A percentile compares a stretch with the other conserved stretches of the same genome.
Conservation (phyloP, 2,888 invertebrate species). For the Desoria tigrina region DNA sequence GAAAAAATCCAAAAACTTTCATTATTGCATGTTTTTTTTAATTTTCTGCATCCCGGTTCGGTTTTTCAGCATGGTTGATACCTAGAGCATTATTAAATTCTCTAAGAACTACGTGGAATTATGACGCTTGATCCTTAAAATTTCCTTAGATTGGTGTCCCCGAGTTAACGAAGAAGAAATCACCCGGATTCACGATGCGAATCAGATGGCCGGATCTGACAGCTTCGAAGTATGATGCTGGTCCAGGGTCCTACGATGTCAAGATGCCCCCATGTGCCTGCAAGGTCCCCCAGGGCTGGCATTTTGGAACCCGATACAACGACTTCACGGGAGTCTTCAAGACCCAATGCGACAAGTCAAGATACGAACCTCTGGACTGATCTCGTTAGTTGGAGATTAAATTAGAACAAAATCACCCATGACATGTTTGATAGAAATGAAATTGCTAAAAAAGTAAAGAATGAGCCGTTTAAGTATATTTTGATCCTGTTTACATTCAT, state of each 20-base stretch:
- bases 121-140: no score
- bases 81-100: no score
- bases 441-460: no score
- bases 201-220: constrained; percentile 21
- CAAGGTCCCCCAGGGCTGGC: constrained; percentile 27
- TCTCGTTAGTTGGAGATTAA: background rate
- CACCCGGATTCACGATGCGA: constrained; percentile 36
- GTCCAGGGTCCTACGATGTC: constrained; percentile 38
- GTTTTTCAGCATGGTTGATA: no score
- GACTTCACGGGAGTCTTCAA: constrained; percentile 41
- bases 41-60: no score
- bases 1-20: no score
- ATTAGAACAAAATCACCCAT: no score
- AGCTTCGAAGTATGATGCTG: constrained; percentile 13
- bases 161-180: constrained; percentile 18
- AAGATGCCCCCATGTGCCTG: constrained; percentile 26
- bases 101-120: no score
- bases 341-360: constrained; percentile 35
- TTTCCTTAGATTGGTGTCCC: constrained; percentile 23
- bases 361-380: constrained; percentile 38
- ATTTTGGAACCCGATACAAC: constrained; percentile 34
- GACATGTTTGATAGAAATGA: no score
- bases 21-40: no score
- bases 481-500: no score
- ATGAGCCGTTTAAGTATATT: no score